phyloP scores from a whole-genome alignment of 2,797 vertebrate species.

The Pangasius larnaudii region DNA sequence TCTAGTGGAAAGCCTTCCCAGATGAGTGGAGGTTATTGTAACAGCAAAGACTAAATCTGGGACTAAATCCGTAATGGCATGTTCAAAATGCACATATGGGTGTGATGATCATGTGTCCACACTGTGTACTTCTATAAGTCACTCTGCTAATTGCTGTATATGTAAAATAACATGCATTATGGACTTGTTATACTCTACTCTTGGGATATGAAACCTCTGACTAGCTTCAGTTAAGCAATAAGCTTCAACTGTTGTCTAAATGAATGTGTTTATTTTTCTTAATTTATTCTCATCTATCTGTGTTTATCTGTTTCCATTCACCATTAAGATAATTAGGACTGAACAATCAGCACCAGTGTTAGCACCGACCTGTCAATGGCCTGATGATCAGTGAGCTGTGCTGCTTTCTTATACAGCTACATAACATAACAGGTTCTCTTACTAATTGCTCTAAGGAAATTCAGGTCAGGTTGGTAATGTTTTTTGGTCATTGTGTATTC shows the following conservation, averaged over 20 bases:
- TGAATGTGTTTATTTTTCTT: not conserved
- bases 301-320: conserved; percentile 1
- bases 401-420: not conserved
- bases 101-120: not conserved
- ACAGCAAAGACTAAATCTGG: not conserved
- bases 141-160: not conserved
- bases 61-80: not conserved
- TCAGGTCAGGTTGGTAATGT: not conserved
- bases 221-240: not conserved
- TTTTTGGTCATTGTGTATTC: not conserved
- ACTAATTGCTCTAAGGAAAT: not conserved
- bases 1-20: not conserved
- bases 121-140: not conserved
- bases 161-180: not conserved
- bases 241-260: not conserved
- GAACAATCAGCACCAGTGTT: conserved; percentile 1
- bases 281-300: not conserved
- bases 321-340: conserved; percentile 13
- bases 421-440: not conserved
- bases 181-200: not conserved
- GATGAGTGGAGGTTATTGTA: not conserved
- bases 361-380: not conserved
- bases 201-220: not conserved
- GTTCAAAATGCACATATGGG: not conserved
- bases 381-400: not conserved